A percentile compares a stretch with the other conserved stretches of the same genome.
Conservation (phyloP, 2,888 invertebrate genomes). For the Ethmia dodecea region DNA sequence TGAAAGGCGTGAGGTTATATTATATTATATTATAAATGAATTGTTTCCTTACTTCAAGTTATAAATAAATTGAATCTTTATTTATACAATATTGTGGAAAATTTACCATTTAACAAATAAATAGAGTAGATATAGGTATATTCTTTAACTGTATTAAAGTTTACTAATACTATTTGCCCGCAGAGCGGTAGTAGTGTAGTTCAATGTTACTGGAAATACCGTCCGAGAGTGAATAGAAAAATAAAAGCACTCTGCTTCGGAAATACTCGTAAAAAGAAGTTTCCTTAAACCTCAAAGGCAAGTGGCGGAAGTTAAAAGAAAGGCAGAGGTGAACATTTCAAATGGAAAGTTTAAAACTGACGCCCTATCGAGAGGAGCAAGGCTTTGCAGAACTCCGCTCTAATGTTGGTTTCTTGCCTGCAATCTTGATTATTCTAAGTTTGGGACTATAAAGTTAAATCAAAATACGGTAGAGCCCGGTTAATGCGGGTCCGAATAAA, state of each 20-base stretch:
- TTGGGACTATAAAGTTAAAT: too few relatives aligned
- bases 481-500: too few relatives aligned
- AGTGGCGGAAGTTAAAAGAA: slow-evolving; percentile 55
- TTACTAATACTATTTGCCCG: neutral
- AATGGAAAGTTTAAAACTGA: slow-evolving; percentile 52
- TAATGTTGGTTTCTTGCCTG: slow-evolving; percentile 29
- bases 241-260: slow-evolving; percentile 38
- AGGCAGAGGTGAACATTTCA: slow-evolving; percentile 49
- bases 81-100: too few relatives aligned
- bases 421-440: slow-evolving; percentile 35
- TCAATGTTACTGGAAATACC: slow-evolving; percentile 4
- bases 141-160: too few relatives aligned
- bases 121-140: too few relatives aligned
- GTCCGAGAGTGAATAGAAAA: slow-evolving; percentile 28
- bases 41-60: too few relatives aligned
- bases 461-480: too few relatives aligned
- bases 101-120: too few relatives aligned
- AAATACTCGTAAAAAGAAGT: slow-evolving; percentile 47
- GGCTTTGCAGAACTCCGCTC: slow-evolving; percentile 22
- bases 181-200: neutral
- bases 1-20: too few relatives aligned
- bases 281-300: slow-evolving; percentile 61
- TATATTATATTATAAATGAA: too few relatives aligned
- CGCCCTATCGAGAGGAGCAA: slow-evolving; percentile 45
- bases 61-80: too few relatives aligned